phyloP scores from a whole-genome alignment of 2,888 invertebrate genomes.

The Brachyopa scutellaris region DNA sequence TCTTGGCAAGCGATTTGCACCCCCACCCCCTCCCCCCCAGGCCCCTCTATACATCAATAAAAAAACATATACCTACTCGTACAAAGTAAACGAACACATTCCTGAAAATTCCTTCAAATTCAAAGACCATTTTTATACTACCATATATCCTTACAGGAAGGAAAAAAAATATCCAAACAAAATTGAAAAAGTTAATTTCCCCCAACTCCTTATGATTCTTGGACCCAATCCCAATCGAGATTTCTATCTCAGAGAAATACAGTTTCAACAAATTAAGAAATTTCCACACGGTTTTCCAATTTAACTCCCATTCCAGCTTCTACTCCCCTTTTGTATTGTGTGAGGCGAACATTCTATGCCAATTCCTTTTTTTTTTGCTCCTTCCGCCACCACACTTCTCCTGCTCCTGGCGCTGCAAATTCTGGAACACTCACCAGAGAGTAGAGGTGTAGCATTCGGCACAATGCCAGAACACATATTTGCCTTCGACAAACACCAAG shows the following conservation, averaged over 20 bases:
- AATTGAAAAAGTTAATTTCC: slow-evolving; percentile 22
- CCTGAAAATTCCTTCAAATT: not conserved
- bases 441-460: slow-evolving; percentile 38
- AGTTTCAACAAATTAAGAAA: slow-evolving; percentile 67
- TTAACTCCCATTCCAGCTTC: slow-evolving; percentile 16
- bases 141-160: too few relatives aligned
- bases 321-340: slow-evolving; percentile 6
- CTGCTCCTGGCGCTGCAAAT: slow-evolving; percentile 1
- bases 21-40: too few relatives aligned
- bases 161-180: not conserved
- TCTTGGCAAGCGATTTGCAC: not conserved
- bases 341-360: slow-evolving; percentile 51
- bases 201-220: not conserved
- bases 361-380: slow-evolving; percentile 20
- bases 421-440: slow-evolving; percentile 16
- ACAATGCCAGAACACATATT: slow-evolving; percentile 57
- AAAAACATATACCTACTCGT: too few relatives aligned
- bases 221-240: slow-evolving; percentile 20
- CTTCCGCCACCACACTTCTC: not conserved
- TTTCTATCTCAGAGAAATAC: slow-evolving; percentile 31
- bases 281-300: slow-evolving; percentile 70
- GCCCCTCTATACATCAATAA: too few relatives aligned
- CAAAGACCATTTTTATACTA: not conserved
- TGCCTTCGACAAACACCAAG: not conserved
- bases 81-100: too few relatives aligned